Base-by-base conservation (phyloP, 2,888 invertebrate species). In the Camponotus fellah region DNA sequence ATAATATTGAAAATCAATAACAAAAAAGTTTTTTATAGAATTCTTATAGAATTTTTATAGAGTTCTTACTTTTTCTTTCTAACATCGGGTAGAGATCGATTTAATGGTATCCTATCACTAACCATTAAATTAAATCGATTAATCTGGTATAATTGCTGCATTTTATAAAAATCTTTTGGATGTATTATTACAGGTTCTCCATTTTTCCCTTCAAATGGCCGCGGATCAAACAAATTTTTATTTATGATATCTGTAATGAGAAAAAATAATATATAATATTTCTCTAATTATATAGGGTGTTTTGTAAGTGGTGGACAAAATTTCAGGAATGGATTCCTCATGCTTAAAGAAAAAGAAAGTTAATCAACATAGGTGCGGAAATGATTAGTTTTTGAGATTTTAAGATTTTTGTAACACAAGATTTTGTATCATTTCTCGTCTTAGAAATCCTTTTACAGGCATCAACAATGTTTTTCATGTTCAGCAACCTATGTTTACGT, bases 71-170 rank as follows among this genome's bases (percentile, higher is more conserved):
- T 97, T 92, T 97, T 97, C 93, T 97, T 97, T 87, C 98, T 95
- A 92, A 98, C 97, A 95, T 99, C 98, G 17, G 98, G 98, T 65
- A 99, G 95, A 83, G 96, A 97, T 90, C 99, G 96, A 93, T 98
- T 98, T 53, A 98, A 95, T 12, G 98, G 97, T 93, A 99, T 98
- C 88, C 97, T 96, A 95, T 99, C 98, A 93, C 98, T 98, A 81
- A 97, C 98, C 95, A 98, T 95, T 89, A 99, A 96, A 94, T 99
- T 99, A 94, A 98, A 99, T 53, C 97, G 96, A 94, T 99, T 98
- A 49, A 99, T 96, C 91, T 97, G 96, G 93, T 97, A 98, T 56
- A 98, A 96, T 86, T 97, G 97, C 92, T 97, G 97, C 96, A 98
- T 98, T 89, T 96, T 96, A 53, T 97, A 96, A 66, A 97, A 95